These are phyloP conservation scores for Abramis brama DNA, from an alignment of 2,113 vertebrate genomes.

Conservation along the genomic window DNA sequence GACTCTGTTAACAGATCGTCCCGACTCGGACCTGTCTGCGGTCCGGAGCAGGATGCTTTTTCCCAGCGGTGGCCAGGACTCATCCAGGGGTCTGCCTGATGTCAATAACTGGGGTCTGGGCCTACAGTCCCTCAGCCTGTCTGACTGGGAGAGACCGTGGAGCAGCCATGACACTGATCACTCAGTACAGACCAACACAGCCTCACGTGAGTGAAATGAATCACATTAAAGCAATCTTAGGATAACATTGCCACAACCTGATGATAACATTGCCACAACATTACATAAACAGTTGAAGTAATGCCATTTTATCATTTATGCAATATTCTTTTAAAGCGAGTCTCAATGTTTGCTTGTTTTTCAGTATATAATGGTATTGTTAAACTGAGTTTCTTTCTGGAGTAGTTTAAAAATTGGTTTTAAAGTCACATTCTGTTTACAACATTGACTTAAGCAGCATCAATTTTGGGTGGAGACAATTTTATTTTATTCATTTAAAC, in stretches of 20 bases:
- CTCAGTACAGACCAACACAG: conserved; percentile 83
- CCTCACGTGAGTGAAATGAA: conserved; percentile 84
- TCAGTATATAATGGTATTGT: background rate
- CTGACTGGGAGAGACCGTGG: conserved; percentile 96
- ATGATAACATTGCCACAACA: background rate
- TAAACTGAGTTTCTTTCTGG: background rate
- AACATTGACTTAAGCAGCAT: too few species aligned
- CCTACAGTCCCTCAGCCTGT: conserved; percentile 93
- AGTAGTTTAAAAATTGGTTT: too few species aligned
- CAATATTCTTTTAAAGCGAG: background rate
- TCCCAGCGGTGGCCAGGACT: conserved; percentile 87
- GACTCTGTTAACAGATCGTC: conserved; percentile 76
- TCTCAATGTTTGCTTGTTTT: background rate
- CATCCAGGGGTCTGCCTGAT: conserved; percentile 85
- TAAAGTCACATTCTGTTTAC: too few species aligned
- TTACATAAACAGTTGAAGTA: background rate
- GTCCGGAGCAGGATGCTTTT: conserved; percentile 95
- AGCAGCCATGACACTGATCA: conserved; percentile 91
- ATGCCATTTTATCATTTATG: background rate
- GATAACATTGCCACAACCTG: background rate
- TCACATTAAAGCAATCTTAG: background rate
- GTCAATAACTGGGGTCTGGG: conserved; percentile 93
- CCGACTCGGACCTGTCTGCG: conserved; percentile 86
- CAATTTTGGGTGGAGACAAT: too few species aligned
- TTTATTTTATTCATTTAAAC: too few species aligned